Conservation (phyloP, 2,888 invertebrate genomes). For the Drosophila fulvimacula region DNA sequence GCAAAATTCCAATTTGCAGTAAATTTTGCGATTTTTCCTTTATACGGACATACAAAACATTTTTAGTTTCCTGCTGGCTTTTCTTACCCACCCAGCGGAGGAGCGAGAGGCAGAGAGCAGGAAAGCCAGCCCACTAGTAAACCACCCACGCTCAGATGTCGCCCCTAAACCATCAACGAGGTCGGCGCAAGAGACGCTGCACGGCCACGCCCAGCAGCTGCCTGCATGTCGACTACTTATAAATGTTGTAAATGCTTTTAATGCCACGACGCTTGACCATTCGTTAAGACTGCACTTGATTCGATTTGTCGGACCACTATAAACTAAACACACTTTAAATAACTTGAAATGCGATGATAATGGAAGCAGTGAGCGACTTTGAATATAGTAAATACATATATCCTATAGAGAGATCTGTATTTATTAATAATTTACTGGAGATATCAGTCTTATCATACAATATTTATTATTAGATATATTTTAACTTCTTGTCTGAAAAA, state of each 20-base stretch:
- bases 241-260: conserved; percentile 56
- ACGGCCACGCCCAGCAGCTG: conserved; percentile 13
- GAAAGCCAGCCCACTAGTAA: conserved; percentile 14
- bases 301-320: conserved; percentile 4
- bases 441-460: too few relatives aligned
- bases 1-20: conserved; percentile 84
- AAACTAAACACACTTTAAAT: neutral
- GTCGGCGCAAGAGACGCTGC: conserved; percentile 9
- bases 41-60: conserved; percentile 81
- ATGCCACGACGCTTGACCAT: conserved; percentile 50
- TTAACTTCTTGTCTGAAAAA: too few relatives aligned
- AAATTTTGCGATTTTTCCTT: conserved; percentile 84
- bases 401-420: neutral
- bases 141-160: conserved; percentile 49
- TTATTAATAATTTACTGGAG: too few relatives aligned
- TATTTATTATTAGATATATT: too few relatives aligned
- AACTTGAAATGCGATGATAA: neutral
- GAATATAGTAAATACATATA: too few relatives aligned
- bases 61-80: conserved; percentile 80
- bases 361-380: neutral
- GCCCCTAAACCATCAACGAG: conserved; percentile 31
- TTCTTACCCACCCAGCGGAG: conserved; percentile 43
- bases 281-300: conserved; percentile 32
- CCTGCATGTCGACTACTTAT: conserved; percentile 51
- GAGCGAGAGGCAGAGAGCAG: conserved; percentile 5